Percentiles rank a stretch among this genome's conserved stretches.
Conservation (phyloP, 2,797 vertebrate genomes). For the Paratrypauchen microcephalus region DNA sequence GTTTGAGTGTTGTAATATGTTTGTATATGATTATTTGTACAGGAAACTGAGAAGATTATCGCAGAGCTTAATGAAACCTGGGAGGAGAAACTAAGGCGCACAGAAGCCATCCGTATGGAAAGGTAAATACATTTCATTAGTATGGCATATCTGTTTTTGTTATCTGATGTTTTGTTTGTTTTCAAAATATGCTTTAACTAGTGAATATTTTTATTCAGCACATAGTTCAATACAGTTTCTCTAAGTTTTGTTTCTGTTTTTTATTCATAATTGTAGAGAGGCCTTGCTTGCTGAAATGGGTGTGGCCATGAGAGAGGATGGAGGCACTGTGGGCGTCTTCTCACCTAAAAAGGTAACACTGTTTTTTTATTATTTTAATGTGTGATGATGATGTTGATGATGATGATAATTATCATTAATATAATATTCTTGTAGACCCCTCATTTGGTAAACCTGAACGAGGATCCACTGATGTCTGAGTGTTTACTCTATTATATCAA, state of each 20-base stretch:
- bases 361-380: not conserved
- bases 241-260: too few species aligned
- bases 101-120: slow-evolving; percentile 96
- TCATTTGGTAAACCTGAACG: slow-evolving; percentile 96
- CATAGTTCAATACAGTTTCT: not conserved
- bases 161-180: too few species aligned
- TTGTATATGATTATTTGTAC: slow-evolving; percentile 19
- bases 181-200: too few species aligned
- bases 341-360: slow-evolving; percentile 94
- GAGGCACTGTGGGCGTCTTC: slow-evolving; percentile 95
- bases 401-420: not conserved
- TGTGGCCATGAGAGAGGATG: slow-evolving; percentile 97
- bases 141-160: not conserved
- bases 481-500: slow-evolving; percentile 99
- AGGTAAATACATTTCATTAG: slow-evolving; percentile 48
- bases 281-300: slow-evolving; percentile 98
- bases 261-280: slow-evolving; percentile 77
- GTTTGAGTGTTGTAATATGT: not conserved
- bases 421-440: slow-evolving; percentile 81
- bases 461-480: slow-evolving; percentile 97
- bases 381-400: not conserved
- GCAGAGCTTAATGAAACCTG: slow-evolving; percentile 98
- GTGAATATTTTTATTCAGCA: not conserved
- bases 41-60: slow-evolving; percentile 99
- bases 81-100: slow-evolving; percentile 96